Percentiles rank a stretch among this genome's conserved stretches.
These are phyloP conservation scores for Poecilia wingei DNA, from an alignment of 2,797 vertebrate species.

Conservation along the genomic window DNA sequence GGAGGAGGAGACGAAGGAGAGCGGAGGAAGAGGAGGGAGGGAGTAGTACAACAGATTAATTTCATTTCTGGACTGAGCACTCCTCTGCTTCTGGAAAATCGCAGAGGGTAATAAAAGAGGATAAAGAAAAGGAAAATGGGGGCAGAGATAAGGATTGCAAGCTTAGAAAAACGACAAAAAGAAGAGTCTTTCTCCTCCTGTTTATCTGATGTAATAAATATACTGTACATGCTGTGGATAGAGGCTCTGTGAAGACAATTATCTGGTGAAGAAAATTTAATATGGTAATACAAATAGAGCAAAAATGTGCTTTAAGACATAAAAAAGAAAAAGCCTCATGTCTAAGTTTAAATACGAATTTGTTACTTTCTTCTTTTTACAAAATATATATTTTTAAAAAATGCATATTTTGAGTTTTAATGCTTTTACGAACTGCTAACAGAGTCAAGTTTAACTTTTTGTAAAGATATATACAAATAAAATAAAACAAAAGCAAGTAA, in stretches of 20 bases:
- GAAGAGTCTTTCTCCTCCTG: constrained; percentile 19
- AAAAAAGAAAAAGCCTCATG: background rate
- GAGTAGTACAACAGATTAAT: constrained; percentile 80
- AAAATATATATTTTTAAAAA: background rate
- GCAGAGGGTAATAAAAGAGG: constrained; percentile 68
- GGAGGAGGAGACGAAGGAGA: constrained; percentile 63
- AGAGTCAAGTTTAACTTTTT: background rate
- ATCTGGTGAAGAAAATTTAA: constrained; percentile 59
- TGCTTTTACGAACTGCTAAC: background rate
- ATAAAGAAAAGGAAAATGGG: constrained; percentile 51
- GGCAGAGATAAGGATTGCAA: constrained; percentile 57
- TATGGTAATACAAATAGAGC: constrained; percentile 5
- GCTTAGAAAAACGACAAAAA: constrained; percentile 28
- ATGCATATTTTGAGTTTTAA: background rate
- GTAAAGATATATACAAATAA: no score
- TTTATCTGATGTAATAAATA: constrained; percentile 77
- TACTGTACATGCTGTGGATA: constrained; percentile 60
- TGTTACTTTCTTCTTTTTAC: background rate
- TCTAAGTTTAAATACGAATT: background rate
- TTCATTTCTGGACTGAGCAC: constrained; percentile 76
- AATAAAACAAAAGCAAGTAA: no score
- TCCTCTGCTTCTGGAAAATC: constrained; percentile 60
- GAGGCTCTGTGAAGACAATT: constrained; percentile 62
- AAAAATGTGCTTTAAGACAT: constrained; percentile 32
- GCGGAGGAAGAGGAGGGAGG: constrained; percentile 36